A percentile compares a stretch with the other conserved stretches of the same genome.
phyloP scores from a whole-genome alignment of 2,113 vertebrate genomes.

The Sylvicapra grimmia region DNA sequence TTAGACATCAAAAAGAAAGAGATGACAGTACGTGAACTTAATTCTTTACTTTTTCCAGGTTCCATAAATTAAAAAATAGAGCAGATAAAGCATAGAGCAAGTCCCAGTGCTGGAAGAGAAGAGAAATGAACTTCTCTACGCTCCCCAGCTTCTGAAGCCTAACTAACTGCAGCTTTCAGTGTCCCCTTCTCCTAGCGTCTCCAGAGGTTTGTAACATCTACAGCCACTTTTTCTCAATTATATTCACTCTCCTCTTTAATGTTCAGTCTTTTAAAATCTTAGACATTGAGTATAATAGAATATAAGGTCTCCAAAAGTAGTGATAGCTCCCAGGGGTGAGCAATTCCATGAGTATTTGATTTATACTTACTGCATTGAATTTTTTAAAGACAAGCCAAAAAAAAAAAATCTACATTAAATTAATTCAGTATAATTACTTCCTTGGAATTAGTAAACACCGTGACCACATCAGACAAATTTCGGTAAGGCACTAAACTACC shows the following conservation, averaged over 20 bases:
- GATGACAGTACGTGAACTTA: neutral
- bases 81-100: neutral
- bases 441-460: slow-evolving; percentile 6
- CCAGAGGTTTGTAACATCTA: neutral
- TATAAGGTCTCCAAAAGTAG: neutral
- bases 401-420: neutral
- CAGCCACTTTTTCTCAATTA: neutral
- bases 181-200: neutral
- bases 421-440: neutral
- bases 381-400: neutral
- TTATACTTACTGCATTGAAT: neutral
- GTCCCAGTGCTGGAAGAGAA: neutral
- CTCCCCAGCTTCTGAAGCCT: neutral
- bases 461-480: neutral
- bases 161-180: neutral
- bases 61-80: neutral
- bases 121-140: neutral
- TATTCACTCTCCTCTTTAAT: neutral
- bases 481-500: neutral
- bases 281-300: neutral
- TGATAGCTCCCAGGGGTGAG: neutral
- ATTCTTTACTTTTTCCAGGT: neutral
- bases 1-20: slow-evolving; percentile 8
- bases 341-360: neutral
- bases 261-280: neutral